Percentiles rank a stretch among this genome's conserved stretches.
Evolutionary conservation across 2,888 invertebrate genomes (phyloP).

Genomic region (Sphecodes monilicornis): DNA sequence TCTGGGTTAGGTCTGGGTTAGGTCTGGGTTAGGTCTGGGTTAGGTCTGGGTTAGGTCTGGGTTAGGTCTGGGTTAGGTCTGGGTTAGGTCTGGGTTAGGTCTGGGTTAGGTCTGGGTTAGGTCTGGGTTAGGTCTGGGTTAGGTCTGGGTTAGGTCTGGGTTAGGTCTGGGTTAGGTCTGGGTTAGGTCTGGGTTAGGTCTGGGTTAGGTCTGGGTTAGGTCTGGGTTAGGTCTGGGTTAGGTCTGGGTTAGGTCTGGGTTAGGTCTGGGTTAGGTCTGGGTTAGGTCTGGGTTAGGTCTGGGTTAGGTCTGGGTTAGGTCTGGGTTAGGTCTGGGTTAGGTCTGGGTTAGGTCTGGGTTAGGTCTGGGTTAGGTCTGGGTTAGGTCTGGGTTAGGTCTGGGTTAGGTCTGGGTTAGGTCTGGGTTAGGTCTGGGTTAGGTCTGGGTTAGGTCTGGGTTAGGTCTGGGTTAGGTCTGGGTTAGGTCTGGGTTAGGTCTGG

Average conservation of each 20-base stretch:
- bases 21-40: constrained; percentile 10
- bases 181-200: constrained; percentile 12
- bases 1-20: constrained; percentile 10
- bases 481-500: constrained; percentile 12
- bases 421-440: constrained; percentile 14
- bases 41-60: constrained; percentile 14
- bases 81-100: constrained; percentile 12
- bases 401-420: constrained; percentile 14
- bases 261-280: constrained; percentile 9
- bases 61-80: constrained; percentile 10
- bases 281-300: too few species aligned
- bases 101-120: constrained; percentile 12
- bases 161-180: constrained; percentile 4
- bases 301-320: too few species aligned
- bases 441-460: constrained; percentile 12
- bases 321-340: background rate
- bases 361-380: constrained; percentile 7
- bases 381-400: constrained; percentile 6
- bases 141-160: constrained; percentile 10
- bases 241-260: constrained; percentile 14
- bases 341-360: constrained; percentile 6
- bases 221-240: constrained; percentile 12
- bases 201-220: constrained; percentile 4
- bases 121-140: constrained; percentile 10
- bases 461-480: constrained; percentile 14